phyloP scores from a whole-genome alignment of 2,113 vertebrate species.

The Jaculus jaculus region DNA sequence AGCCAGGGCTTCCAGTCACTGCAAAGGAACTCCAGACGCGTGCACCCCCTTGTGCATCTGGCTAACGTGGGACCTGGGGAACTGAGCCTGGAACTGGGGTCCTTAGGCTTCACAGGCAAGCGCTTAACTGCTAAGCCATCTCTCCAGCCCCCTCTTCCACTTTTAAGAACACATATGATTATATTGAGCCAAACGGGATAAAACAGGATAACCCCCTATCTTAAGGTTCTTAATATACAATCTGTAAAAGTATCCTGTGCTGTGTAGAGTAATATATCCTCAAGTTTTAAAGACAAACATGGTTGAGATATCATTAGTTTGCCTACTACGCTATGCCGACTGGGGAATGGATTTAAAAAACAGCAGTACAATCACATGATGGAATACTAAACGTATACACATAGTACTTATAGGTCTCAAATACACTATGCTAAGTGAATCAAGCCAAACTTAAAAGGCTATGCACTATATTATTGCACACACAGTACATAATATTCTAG shows the following conservation, averaged over 20 bases:
- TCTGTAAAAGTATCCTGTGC: neutral
- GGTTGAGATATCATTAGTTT: neutral
- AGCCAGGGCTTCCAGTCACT: too few species aligned
- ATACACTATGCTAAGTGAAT: neutral
- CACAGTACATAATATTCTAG: too few species aligned
- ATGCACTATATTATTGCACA: too few species aligned
- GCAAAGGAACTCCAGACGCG: too few species aligned
- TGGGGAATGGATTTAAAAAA: neutral
- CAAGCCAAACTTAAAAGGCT: neutral
- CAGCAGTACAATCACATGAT: neutral
- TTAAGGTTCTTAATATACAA: neutral
- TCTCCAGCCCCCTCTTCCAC: neutral
- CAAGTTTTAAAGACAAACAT: neutral
- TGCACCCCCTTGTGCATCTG: too few species aligned
- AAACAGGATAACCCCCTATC: neutral
- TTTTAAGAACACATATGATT: neutral
- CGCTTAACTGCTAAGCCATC: too few species aligned
- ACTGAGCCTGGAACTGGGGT: too few species aligned
- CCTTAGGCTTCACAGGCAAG: too few species aligned
- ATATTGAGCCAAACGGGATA: neutral
- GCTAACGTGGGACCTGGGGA: too few species aligned
- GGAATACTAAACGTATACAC: neutral
- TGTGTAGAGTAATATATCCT: neutral
- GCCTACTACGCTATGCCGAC: neutral
- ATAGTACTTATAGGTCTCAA: neutral